Percentiles rank a stretch among this genome's conserved stretches.
Conservation (phyloP, 1,140 invertebrate species). For the Heliconius himera region DNA sequence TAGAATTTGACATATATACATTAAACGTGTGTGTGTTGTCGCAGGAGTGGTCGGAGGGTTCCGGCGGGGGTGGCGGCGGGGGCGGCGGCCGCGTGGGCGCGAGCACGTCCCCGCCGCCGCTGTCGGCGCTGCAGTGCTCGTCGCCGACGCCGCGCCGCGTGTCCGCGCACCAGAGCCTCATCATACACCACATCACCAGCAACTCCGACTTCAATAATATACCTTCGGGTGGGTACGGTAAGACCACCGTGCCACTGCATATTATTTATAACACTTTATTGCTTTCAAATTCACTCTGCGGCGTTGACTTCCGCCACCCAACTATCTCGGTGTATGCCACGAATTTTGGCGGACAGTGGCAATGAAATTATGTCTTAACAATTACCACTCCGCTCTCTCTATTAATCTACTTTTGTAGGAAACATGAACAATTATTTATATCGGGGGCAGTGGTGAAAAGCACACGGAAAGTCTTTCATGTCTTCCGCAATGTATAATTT, state of each 20-base stretch:
- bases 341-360: too few species aligned
- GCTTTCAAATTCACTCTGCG: background rate
- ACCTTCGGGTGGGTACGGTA: slow-evolving; percentile 55
- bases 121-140: slow-evolving; percentile 74
- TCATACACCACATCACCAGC: slow-evolving; percentile 76
- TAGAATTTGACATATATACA: too few species aligned
- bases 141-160: slow-evolving; percentile 73
- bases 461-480: too few species aligned
- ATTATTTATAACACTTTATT: background rate
- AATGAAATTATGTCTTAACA: too few species aligned
- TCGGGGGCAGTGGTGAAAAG: too few species aligned
- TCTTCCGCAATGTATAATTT: too few species aligned
- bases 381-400: too few species aligned
- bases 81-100: slow-evolving; percentile 39
- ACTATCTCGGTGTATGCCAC: too few species aligned
- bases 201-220: slow-evolving; percentile 77
- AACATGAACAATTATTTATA: too few species aligned
- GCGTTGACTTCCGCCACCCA: too few species aligned
- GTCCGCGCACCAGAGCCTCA: slow-evolving; percentile 71
- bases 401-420: too few species aligned
- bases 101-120: slow-evolving; percentile 62
- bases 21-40: background rate
- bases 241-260: background rate
- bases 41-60: slow-evolving; percentile 62
- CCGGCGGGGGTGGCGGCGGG: background rate